Evolutionary conservation across 2,113 vertebrate species (phyloP).

Genomic region (Stigmatopora nigra): DNA sequence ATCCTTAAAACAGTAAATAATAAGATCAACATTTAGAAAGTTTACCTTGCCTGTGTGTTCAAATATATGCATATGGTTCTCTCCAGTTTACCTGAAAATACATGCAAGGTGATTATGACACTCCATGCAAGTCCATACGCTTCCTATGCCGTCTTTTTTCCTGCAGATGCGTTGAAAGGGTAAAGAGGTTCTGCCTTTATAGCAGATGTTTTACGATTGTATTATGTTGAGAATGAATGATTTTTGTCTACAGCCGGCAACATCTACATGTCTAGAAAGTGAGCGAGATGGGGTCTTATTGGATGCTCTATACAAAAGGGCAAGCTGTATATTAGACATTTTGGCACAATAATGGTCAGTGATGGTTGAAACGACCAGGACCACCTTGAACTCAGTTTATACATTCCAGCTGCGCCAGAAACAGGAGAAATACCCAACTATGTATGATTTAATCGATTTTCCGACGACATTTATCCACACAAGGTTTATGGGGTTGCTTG

Average conservation of each 20-base stretch:
- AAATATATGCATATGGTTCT: constrained; percentile 1
- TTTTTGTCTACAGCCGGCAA: constrained; percentile 63
- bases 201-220: constrained; percentile 67
- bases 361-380: constrained; percentile 41
- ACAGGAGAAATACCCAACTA: neutral
- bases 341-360: constrained; percentile 57
- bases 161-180: constrained; percentile 68
- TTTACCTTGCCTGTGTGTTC: constrained; percentile 5
- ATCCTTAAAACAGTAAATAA: neutral
- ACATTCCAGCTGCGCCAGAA: constrained; percentile 50
- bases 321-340: constrained; percentile 60
- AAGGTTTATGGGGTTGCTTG: no score
- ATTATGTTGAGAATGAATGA: constrained; percentile 55
- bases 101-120: constrained; percentile 43
- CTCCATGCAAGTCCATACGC: constrained; percentile 37
- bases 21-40: neutral
- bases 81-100: constrained; percentile 16
- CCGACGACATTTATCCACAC: no score
- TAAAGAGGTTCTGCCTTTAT: constrained; percentile 70
- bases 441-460: neutral
- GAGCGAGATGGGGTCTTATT: constrained; percentile 20
- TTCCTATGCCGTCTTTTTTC: constrained; percentile 30
- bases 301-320: constrained; percentile 27
- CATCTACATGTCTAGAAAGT: constrained; percentile 53
- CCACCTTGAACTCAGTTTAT: constrained; percentile 62